Conservation (phyloP, 2,797 vertebrate genomes). For the Dermochelys coriacea region DNA sequence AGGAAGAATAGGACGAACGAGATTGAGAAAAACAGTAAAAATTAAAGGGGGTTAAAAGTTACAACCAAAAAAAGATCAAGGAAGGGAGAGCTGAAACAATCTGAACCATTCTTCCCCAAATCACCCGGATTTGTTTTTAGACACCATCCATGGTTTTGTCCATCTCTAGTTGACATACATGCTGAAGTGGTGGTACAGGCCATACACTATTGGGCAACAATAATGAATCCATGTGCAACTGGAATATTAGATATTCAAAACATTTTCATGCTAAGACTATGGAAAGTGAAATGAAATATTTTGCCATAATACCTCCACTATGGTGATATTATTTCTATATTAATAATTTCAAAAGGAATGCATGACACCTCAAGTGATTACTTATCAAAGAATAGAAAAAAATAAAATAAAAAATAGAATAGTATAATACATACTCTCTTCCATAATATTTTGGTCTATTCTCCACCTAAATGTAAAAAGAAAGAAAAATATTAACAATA, state of each 20-base stretch:
- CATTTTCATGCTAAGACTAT: neutral
- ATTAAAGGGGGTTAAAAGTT: accelerated
- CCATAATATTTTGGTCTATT: conserved; percentile 98
- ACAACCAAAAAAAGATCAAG: neutral
- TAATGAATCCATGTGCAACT: neutral
- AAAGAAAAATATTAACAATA: conserved; percentile 55
- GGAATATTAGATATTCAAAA: neutral
- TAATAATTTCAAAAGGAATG: conserved; percentile 20
- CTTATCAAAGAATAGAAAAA: conserved; percentile 56
- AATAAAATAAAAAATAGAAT: conserved; percentile 71
- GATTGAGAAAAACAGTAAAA: neutral
- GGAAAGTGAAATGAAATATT: conserved; percentile 26
- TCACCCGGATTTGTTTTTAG: neutral
- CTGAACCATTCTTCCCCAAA: neutral
- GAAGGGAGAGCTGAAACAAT: neutral
- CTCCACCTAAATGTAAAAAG: conserved; percentile 88
- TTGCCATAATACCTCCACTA: neutral
- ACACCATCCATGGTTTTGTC: neutral
- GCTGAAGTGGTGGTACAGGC: neutral
- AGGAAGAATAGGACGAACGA: neutral
- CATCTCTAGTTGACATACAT: neutral
- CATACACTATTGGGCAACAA: neutral
- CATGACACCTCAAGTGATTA: conserved; percentile 9
- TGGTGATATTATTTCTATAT: neutral
- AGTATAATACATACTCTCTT: conserved; percentile 93